Percentiles rank a stretch among this genome's conserved stretches.
phyloP scores from a whole-genome alignment of 2,113 vertebrate species.

The Salvator merianae region DNA sequence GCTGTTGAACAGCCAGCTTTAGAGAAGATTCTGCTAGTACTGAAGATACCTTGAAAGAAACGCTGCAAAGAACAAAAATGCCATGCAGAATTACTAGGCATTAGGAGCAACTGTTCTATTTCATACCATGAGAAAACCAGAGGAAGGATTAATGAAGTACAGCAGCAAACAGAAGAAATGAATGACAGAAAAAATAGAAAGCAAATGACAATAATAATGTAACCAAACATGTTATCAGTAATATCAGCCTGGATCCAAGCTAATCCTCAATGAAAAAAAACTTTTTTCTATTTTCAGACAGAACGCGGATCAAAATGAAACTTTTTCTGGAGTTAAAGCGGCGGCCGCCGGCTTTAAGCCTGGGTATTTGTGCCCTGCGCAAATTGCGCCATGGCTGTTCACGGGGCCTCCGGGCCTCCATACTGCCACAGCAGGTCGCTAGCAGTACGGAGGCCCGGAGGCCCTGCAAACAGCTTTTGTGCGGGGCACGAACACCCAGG shows the following conservation, averaged over 20 bases:
- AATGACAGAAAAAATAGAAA: background rate
- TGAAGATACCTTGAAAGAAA: background rate
- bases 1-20: background rate
- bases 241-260: background rate
- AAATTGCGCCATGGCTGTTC: too few species aligned
- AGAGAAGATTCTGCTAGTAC: background rate
- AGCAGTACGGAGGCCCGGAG: too few species aligned
- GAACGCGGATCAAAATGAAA: too few species aligned
- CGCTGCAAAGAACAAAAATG: background rate
- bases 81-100: background rate
- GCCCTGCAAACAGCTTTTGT: too few species aligned
- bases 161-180: background rate
- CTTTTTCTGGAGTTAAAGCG: too few species aligned
- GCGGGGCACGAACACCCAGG: too few species aligned
- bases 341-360: too few species aligned
- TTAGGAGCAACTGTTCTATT: slow-evolving; percentile 4
- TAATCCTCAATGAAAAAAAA: background rate
- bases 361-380: too few species aligned
- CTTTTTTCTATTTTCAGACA: too few species aligned
- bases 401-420: too few species aligned
- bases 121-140: background rate
- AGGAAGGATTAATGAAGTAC: background rate
- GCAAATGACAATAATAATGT: background rate
- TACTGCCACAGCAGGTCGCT: too few species aligned
- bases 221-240: background rate